Evolutionary conservation across 2,797 vertebrate genomes (phyloP).

Genomic region (Enteromius paludinosus): DNA sequence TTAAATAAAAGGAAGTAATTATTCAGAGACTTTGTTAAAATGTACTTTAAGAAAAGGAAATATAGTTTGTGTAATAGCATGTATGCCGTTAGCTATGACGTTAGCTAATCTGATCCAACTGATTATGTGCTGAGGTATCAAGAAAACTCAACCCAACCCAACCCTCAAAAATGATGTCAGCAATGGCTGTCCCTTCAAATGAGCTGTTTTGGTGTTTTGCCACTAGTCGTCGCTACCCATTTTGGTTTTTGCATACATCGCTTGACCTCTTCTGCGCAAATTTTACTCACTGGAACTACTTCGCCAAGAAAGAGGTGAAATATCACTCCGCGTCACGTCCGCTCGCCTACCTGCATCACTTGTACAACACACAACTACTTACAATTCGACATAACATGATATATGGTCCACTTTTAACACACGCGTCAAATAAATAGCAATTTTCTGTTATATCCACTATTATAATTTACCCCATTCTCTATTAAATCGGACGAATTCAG

Average conservation of each 20-base stretch:
- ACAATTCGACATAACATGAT: neutral
- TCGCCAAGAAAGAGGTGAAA: slow-evolving; percentile 50
- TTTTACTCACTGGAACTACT: slow-evolving; percentile 54
- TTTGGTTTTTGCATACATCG: slow-evolving; percentile 1
- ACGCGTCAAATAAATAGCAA: neutral
- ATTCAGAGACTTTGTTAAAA: neutral
- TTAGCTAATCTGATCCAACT: neutral
- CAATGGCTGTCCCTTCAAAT: neutral
- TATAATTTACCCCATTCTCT: neutral
- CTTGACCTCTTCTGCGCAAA: slow-evolving; percentile 57
- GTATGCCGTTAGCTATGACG: neutral
- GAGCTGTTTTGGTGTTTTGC: neutral
- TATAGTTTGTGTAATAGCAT: neutral
- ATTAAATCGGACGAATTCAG: slow-evolving; percentile 20
- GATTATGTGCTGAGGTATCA: neutral
- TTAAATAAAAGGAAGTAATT: neutral
- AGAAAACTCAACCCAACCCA: slow-evolving; percentile 1
- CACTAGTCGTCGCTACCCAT: slow-evolving; percentile 36
- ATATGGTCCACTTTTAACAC: neutral
- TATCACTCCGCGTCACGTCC: slow-evolving; percentile 62
- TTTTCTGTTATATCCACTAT: neutral
- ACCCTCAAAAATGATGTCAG: neutral
- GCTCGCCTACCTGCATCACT: slow-evolving; percentile 56
- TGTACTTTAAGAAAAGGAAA: neutral
- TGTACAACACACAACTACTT: slow-evolving; percentile 5